Base-by-base conservation (phyloP, 2,888 invertebrate genomes). In the Brachypalpus laphriformis region DNA sequence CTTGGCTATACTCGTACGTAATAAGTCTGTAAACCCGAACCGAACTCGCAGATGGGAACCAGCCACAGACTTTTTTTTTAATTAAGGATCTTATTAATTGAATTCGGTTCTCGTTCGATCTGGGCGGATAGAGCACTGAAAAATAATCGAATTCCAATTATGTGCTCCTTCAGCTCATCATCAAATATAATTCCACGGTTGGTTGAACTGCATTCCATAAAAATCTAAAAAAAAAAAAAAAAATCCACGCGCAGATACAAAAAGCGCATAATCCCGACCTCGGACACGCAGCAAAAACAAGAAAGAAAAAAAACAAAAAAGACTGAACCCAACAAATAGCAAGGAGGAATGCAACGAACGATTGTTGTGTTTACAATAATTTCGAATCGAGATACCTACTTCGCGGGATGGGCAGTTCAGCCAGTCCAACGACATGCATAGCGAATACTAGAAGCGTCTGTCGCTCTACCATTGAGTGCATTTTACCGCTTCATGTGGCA, bases 71-170 rank as follows among this genome's bases (percentile, higher is more conserved):
- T 9, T 37, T 11, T 49, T 56, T 77, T 72, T 51, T 72, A 77
- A 82, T 78, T 68, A 72, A 63, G 61, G 54, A 82, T 82, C 54
- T 66, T 54, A 18, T 56, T 56, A 51, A 61, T 56, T 45, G 63
- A 70, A 70, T 68, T 72, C 16, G 16, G 9, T 74, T n/a, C 42
- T 40, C 28, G 8, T 22, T 31, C 18, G 3, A 22, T 57, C 31
- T 47, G 56, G 40, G 4, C 11, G 34, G 28, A 57, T 42, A 25
- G 31, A 45, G 9, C 42, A 25, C 54, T 45, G 63, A 57, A 47
- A 49, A 49, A 75, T 81, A 83, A 78, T 78, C 78, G 68, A 78
- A 83, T 72, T 63, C n/a, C 78, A 83, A 83, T 78, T 76, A 56
- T 78, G 18, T 40, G 28, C 34, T 16, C 9, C 57, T 66, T 22